A percentile compares a stretch with the other conserved stretches of the same genome.
Evolutionary conservation across 2,113 vertebrate species (phyloP).

Genomic region (Osmerus eperlanus): DNA sequence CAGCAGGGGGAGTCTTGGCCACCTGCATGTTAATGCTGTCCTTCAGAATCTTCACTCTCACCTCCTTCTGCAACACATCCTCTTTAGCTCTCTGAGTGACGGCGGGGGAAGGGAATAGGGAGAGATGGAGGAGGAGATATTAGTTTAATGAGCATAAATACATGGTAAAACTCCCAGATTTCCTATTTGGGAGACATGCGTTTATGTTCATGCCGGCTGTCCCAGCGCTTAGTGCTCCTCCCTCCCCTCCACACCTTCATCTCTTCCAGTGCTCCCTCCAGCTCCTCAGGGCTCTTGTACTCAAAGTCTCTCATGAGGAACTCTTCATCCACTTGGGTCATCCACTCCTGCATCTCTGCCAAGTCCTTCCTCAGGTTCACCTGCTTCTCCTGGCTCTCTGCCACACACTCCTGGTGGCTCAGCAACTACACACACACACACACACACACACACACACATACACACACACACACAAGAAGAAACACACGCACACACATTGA

Average conservation of each 20-base stretch:
- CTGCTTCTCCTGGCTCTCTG: constrained; percentile 87
- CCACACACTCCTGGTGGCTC: constrained; percentile 79
- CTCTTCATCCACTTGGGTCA: constrained; percentile 93
- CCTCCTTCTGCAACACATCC: constrained; percentile 97
- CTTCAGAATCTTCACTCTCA: constrained; percentile 96
- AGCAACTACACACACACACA: constrained; percentile 69
- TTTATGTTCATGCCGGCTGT: no score
- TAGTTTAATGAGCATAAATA: no score
- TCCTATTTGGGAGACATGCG: no score
- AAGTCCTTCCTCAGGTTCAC: constrained; percentile 93
- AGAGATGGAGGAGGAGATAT: background rate
- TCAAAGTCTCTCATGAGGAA: constrained; percentile 96
- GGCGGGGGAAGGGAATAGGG: background rate
- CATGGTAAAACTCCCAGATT: no score
- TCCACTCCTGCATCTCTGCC: constrained; percentile 98
- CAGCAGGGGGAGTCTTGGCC: constrained; percentile 73
- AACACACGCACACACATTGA: background rate
- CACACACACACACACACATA: constrained; percentile 1
- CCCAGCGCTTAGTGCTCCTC: no score
- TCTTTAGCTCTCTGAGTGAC: constrained; percentile 86
- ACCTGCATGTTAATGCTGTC: constrained; percentile 91
- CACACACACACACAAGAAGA: background rate
- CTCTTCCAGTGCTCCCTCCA: constrained; percentile 88
- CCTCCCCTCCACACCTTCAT: constrained; percentile 83
- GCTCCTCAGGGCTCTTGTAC: constrained; percentile 93